These are phyloP conservation scores for Ophiodon elongatus DNA, from an alignment of 2,113 vertebrate species.

Conservation along the genomic window DNA sequence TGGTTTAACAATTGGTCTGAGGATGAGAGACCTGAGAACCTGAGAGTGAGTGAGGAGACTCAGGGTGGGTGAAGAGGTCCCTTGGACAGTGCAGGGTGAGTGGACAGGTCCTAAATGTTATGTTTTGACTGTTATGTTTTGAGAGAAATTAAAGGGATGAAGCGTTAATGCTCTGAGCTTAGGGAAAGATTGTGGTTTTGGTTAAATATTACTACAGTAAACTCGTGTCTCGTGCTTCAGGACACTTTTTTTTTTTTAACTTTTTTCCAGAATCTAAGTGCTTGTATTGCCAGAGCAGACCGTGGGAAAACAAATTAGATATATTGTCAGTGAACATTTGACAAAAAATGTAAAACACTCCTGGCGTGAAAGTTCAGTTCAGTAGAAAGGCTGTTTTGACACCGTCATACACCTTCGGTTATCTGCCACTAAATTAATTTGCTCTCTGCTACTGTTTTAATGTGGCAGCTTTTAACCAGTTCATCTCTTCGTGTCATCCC, in stretches of 20 bases:
- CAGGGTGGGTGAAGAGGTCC: neutral
- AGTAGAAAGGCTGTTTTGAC: conserved; percentile 3
- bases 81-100: neutral
- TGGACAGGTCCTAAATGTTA: neutral
- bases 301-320: neutral
- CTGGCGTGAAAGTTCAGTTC: neutral
- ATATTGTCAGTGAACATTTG: neutral
- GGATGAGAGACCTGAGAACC: neutral
- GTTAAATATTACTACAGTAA: neutral
- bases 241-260: neutral
- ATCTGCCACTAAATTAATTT: conserved; percentile 3
- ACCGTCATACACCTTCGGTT: conserved; percentile 1
- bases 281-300: neutral
- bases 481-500: conserved; percentile 31
- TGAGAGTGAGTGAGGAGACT: neutral
- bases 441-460: neutral
- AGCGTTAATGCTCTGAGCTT: neutral
- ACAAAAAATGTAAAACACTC: neutral
- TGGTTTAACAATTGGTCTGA: conserved; percentile 35
- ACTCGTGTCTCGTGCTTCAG: neutral
- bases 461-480: neutral
- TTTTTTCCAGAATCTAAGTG: neutral
- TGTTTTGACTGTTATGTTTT: neutral
- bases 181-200: neutral
- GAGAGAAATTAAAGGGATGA: neutral